These are phyloP conservation scores for Cherax quadricarinatus DNA, from an alignment of 1,140 invertebrate genomes.

Conservation along the genomic window DNA sequence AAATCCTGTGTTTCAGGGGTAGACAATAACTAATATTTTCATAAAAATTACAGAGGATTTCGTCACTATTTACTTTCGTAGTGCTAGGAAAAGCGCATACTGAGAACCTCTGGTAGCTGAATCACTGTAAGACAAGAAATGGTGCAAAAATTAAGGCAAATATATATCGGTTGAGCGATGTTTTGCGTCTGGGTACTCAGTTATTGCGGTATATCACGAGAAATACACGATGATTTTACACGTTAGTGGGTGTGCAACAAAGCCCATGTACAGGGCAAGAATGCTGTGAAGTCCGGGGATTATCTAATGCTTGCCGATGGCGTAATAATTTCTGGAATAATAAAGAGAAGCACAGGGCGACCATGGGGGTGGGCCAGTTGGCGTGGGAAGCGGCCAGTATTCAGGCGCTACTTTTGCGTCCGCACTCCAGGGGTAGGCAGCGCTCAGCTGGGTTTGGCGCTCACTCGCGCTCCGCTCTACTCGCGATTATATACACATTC, in stretches of 20 bases:
- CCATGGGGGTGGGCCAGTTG: not conserved
- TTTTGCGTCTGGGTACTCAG: conserved; percentile 6
- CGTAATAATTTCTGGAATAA: conserved; percentile 27
- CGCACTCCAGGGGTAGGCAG: conserved; percentile 22
- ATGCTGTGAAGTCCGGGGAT: not conserved
- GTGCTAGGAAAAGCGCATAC: conserved; percentile 17
- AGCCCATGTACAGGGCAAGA: not conserved
- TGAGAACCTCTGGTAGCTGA: not conserved
- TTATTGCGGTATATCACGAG: not conserved
- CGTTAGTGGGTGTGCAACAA: no score
- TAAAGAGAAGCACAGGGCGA: conserved; percentile 38
- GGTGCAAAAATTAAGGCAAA: not conserved
- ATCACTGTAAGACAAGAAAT: not conserved
- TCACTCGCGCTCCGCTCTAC: not conserved
- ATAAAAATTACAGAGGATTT: no score
- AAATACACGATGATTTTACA: not conserved
- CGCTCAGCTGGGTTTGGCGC: not conserved
- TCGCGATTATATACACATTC: not conserved
- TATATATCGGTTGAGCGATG: not conserved
- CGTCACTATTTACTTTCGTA: not conserved
- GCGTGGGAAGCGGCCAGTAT: conserved; percentile 6
- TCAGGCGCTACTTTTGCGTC: conserved; percentile 44
- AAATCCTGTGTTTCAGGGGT: conserved; percentile 41
- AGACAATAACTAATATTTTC: conserved; percentile 19
- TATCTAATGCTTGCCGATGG: not conserved